These are phyloP conservation scores for Enteromius radiatus DNA, from an alignment of 2,797 vertebrate genomes.

Conservation along the genomic window DNA sequence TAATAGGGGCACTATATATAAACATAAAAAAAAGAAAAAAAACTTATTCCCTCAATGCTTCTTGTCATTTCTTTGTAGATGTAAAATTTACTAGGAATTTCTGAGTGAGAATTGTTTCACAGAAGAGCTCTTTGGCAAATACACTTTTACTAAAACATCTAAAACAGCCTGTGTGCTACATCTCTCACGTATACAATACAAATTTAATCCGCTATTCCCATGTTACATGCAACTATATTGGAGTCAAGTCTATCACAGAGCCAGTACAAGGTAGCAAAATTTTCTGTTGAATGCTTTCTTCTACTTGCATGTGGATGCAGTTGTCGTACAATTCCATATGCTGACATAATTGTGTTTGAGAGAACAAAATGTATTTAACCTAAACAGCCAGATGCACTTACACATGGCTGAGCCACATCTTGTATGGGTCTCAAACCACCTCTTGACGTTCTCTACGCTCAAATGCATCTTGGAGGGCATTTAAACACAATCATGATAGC, in stretches of 20 bases:
- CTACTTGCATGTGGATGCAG: too few species aligned
- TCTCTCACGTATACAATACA: not conserved
- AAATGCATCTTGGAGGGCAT: not conserved
- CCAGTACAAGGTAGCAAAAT: not conserved
- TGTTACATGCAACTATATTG: not conserved
- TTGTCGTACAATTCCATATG: not conserved
- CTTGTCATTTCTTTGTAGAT: not conserved
- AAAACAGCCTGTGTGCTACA: not conserved
- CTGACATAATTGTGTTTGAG: not conserved
- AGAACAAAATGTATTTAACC: not conserved
- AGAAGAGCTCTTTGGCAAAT: not conserved
- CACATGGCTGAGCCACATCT: not conserved
- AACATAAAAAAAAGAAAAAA: too few species aligned
- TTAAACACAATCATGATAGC: not conserved
- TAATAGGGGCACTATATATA: too few species aligned
- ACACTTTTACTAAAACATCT: not conserved
- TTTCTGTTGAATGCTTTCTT: not conserved
- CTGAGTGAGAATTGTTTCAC: not conserved
- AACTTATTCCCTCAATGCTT: not conserved
- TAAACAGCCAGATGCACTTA: not conserved
- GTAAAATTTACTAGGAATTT: not conserved
- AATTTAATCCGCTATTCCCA: not conserved
- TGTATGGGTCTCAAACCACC: not conserved
- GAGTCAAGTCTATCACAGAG: not conserved
- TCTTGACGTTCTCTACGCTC: not conserved